A percentile compares a stretch with the other conserved stretches of the same genome.
Evolutionary conservation across 2,888 invertebrate genomes (phyloP).

Genomic region (Platypus cylindrus): DNA sequence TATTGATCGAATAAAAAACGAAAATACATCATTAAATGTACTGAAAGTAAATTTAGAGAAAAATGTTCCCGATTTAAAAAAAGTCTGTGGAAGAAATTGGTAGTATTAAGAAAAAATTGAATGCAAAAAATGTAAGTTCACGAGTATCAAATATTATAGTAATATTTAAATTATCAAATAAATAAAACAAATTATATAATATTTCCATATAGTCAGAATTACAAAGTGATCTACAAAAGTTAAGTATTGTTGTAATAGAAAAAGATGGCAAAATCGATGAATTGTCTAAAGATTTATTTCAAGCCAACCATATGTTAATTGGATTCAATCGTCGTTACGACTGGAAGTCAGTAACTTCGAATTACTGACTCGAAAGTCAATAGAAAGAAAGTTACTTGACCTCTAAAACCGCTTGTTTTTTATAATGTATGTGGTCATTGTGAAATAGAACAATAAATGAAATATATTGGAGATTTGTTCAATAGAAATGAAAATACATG

Average conservation of each 20-base stretch:
- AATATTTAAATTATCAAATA: not conserved
- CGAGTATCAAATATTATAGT: too few relatives aligned
- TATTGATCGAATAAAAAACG: conserved; percentile 24
- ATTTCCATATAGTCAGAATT: conserved; percentile 27
- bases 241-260: conserved; percentile 28
- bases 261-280: conserved; percentile 31
- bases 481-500: too few relatives aligned
- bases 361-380: too few relatives aligned
- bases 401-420: too few relatives aligned
- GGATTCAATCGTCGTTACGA: conserved; percentile 33
- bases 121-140: conserved; percentile 25
- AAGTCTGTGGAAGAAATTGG: conserved; percentile 18
- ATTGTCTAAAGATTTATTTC: conserved; percentile 30
- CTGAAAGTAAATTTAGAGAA: conserved; percentile 21
- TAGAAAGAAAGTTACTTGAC: too few relatives aligned
- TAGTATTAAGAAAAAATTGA: conserved; percentile 19
- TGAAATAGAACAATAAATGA: too few relatives aligned
- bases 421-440: too few relatives aligned
- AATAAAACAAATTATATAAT: conserved; percentile 1
- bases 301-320: conserved; percentile 33
- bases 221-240: conserved; percentile 28
- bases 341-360: conserved; percentile 22
- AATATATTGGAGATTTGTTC: too few relatives aligned
- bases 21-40: conserved; percentile 22
- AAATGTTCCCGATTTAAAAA: conserved; percentile 19